Conservation (phyloP, 2,888 invertebrate species). For the Zaprionus bogoriensis region DNA sequence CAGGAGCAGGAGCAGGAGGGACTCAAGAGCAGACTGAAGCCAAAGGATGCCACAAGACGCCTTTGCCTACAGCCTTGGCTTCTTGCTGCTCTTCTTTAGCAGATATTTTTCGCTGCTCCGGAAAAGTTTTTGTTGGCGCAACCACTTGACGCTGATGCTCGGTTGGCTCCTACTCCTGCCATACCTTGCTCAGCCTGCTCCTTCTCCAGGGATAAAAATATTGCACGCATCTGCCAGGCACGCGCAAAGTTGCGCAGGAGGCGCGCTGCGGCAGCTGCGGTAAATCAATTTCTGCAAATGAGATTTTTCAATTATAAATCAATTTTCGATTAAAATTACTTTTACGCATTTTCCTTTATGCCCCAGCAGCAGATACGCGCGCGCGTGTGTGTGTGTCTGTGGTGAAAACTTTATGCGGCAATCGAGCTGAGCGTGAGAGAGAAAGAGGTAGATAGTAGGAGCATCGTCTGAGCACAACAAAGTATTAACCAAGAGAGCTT, state of each 20-base stretch:
- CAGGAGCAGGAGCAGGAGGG: background rate
- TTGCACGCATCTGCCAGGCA: conserved; percentile 67
- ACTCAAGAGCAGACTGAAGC: conserved; percentile 15
- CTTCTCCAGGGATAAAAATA: conserved; percentile 50
- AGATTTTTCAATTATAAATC: conserved; percentile 83
- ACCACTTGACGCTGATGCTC: conserved; percentile 72
- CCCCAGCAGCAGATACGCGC: conserved; percentile 5
- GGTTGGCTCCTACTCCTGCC: conserved; percentile 15
- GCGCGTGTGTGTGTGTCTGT: background rate
- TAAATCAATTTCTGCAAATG: conserved; percentile 81
- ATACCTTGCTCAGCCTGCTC: background rate
- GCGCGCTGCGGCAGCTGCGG: conserved; percentile 75
- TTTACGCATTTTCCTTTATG: conserved; percentile 76
- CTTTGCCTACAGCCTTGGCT: conserved; percentile 47
- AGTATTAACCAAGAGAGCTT: background rate
- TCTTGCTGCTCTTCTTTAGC: conserved; percentile 38
- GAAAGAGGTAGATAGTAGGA: no score
- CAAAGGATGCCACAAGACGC: conserved; percentile 49
- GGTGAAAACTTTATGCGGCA: conserved; percentile 29
- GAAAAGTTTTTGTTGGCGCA: conserved; percentile 68
- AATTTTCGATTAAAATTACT: conserved; percentile 83
- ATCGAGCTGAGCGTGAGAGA: no score
- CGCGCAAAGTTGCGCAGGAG: conserved; percentile 37
- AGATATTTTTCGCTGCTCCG: conserved; percentile 65
- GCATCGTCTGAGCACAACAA: background rate